Conservation (phyloP, 2,888 invertebrate genomes). For the Steinernema carpocapsae region DNA sequence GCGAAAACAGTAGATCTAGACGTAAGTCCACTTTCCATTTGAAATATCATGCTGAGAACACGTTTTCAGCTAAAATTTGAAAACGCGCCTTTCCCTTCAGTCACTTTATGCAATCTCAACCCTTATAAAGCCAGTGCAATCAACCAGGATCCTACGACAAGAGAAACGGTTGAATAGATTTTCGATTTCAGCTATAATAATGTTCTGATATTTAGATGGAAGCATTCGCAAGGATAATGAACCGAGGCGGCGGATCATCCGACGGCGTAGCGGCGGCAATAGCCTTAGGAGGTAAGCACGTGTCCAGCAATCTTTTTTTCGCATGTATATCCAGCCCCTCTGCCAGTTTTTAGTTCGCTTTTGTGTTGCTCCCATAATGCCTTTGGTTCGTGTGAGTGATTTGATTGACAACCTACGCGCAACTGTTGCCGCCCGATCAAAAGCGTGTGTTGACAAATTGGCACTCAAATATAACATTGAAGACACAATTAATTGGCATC, state of each 20-base stretch:
- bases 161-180: slow-evolving; percentile 51
- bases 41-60: slow-evolving; percentile 1
- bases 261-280: slow-evolving; percentile 59
- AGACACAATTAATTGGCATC: slow-evolving; percentile 29
- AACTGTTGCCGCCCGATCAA: slow-evolving; percentile 35
- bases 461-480: slow-evolving; percentile 32
- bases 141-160: slow-evolving; percentile 59
- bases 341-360: not conserved
- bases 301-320: not conserved
- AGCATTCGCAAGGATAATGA: slow-evolving; percentile 56
- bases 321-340: slow-evolving; percentile 1
- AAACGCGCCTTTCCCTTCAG: slow-evolving; percentile 67
- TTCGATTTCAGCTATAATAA: not conserved
- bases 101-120: slow-evolving; percentile 68
- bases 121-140: slow-evolving; percentile 67
- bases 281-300: slow-evolving; percentile 25
- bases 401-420: slow-evolving; percentile 20
- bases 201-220: slow-evolving; percentile 52
- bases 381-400: not conserved
- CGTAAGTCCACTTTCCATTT: slow-evolving; percentile 50
- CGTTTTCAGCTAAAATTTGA: slow-evolving; percentile 68
- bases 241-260: slow-evolving; percentile 55
- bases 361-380: not conserved
- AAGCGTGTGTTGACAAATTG: slow-evolving; percentile 34
- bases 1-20: slow-evolving; percentile 67